Percentiles rank a stretch among this genome's conserved stretches.
Evolutionary conservation across 2,113 vertebrate species (phyloP).

Genomic region (Nyctibius bracteatus): DNA sequence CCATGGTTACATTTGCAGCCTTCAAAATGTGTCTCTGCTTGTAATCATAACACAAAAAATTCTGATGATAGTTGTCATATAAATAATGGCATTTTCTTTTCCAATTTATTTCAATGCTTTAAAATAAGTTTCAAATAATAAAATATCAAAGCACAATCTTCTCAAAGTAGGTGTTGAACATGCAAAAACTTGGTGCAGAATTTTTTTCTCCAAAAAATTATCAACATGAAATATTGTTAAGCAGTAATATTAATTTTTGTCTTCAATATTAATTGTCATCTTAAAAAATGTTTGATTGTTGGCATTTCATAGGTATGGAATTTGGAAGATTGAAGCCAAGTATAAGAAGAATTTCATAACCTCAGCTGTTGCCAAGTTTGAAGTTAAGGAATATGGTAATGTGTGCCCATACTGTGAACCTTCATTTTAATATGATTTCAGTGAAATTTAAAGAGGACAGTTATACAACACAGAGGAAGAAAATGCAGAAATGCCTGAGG

Average conservation of each 20-base stretch:
- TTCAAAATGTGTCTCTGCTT: background rate
- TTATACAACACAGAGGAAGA: background rate
- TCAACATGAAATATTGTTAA: background rate
- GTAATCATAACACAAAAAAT: background rate
- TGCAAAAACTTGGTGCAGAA: background rate
- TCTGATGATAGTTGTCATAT: background rate
- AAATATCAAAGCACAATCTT: background rate
- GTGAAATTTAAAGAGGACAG: background rate
- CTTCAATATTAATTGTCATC: background rate
- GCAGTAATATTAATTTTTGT: background rate
- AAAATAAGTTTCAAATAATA: background rate
- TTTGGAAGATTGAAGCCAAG: conserved; percentile 86
- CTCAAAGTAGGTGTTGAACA: background rate
- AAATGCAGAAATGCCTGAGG: background rate
- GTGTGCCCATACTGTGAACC: background rate
- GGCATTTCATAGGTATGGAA: conserved; percentile 76
- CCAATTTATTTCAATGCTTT: background rate
- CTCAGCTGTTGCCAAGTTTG: conserved; percentile 76
- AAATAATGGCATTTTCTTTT: background rate
- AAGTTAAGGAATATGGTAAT: conserved; percentile 93
- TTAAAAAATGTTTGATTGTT: background rate
- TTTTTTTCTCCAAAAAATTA: background rate
- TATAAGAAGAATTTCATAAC: conserved; percentile 85
- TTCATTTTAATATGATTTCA: background rate
- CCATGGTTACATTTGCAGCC: background rate